Evolutionary conservation across 2,888 invertebrate genomes (phyloP), one percentile per base, ranked within the genome.

Genomic region (Lottia scabra): DNA sequence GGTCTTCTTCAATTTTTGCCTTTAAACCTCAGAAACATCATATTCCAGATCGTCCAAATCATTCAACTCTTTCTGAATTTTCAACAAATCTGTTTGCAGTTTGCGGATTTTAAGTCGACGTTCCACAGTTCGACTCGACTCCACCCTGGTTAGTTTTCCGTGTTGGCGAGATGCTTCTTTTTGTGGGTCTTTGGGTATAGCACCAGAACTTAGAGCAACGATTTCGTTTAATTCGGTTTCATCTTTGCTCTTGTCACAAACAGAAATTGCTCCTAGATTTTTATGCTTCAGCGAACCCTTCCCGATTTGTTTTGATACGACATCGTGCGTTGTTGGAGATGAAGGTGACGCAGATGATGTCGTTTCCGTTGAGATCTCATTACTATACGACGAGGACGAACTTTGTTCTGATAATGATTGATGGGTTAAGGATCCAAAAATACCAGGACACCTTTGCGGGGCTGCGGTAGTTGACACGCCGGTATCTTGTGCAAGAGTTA

Each of bases 41-140:
- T 80, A 82, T 65, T 83, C 83, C 5, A 82, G 70, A 46, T 83
- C 80, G 48, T 81, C 79, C 30, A 84, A 71, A 66, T 80, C 80
- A 19, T 81, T 75, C 0, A 83, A 68, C 65, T 84, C 84, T 63
- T 75, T 78, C 68, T 83, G 83, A 46, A 84, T 84, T 27, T 78
- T 72, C 19, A 75, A 63, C 56, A 84, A 73, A 71, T 82, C 84
- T 19, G 73, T 68, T 65, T 84, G 82, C 30, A 84, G 73, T 65
- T 79, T 81, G 30, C 77, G 74, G 10, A 84, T 82, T 46, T 81
- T 70, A 23, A 78, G 78, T 26, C 80, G 71, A 48, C 83, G 69
- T 68, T 84, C 84, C 65, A 56, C 56, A 2, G 13, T 56, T 19
- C 56, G 56, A 19, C 12, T 2, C 0, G 56, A 56, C 10, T 56